Evolutionary conservation across 2,113 vertebrate species (phyloP).

Genomic region (Clinocottus analis): DNA sequence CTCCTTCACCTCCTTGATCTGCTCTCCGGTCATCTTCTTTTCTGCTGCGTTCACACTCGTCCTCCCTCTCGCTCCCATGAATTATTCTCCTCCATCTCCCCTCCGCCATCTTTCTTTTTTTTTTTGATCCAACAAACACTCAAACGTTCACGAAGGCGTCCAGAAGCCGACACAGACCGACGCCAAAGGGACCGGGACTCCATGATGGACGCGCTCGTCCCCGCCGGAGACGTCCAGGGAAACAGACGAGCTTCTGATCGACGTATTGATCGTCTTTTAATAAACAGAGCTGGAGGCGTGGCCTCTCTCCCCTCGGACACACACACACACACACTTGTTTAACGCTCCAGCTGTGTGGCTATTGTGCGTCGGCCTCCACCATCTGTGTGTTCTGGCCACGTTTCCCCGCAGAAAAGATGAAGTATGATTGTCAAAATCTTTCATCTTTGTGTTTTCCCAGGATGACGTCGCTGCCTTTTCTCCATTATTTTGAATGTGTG

Average conservation of each 20-base stretch:
- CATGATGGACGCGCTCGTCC: neutral
- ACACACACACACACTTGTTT: constrained; percentile 30
- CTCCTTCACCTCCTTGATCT: neutral
- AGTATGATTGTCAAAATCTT: too few species aligned
- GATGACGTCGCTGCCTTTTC: neutral
- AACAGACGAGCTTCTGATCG: constrained; percentile 48
- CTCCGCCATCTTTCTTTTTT: neutral
- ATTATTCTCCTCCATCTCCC: constrained; percentile 31
- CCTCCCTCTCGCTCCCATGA: neutral
- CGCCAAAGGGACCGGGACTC: neutral
- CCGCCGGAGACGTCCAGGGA: constrained; percentile 4
- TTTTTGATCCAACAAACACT: neutral
- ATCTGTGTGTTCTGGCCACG: constrained; percentile 53
- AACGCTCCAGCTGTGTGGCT: constrained; percentile 50
- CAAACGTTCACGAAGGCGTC: neutral
- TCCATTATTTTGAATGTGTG: neutral
- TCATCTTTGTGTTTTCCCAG: too few species aligned
- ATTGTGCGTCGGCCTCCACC: constrained; percentile 45
- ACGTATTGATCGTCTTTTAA: constrained; percentile 64
- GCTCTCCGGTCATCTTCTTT: neutral
- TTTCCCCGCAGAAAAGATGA: too few species aligned
- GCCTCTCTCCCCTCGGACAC: constrained; percentile 38
- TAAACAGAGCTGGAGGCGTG: constrained; percentile 44
- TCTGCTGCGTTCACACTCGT: neutral
- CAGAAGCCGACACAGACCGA: neutral